These are phyloP conservation scores for Goniozus legneri DNA, from an alignment of 1,140 invertebrate species.

Conservation along the genomic window DNA sequence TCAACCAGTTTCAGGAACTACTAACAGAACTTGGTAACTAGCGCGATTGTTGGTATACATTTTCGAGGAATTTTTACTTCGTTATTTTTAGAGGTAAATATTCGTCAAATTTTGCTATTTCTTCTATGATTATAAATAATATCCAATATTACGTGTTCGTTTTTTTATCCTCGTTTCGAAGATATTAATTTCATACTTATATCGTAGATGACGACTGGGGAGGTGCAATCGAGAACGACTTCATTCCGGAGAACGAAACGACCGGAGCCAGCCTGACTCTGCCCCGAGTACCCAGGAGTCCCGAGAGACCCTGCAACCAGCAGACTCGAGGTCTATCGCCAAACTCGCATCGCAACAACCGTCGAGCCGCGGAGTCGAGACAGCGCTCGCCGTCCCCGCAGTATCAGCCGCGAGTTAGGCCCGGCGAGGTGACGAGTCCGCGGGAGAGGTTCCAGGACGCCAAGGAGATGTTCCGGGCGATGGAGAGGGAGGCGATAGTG, in stretches of 20 bases:
- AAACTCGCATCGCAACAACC: constrained; percentile 23
- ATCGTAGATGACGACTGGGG: constrained; percentile 52
- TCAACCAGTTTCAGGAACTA: too few relatives aligned
- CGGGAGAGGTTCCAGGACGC: constrained; percentile 78
- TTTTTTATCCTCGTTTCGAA: too few relatives aligned
- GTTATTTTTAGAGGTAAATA: background rate
- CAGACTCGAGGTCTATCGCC: constrained; percentile 34
- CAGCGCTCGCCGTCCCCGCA: constrained; percentile 56
- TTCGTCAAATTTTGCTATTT: background rate
- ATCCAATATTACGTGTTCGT: too few relatives aligned
- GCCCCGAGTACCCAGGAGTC: constrained; percentile 44
- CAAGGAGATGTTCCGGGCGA: constrained; percentile 75
- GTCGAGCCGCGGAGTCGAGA: constrained; percentile 47
- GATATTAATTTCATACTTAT: too few relatives aligned
- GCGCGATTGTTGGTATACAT: too few relatives aligned
- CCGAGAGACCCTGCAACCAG: constrained; percentile 35
- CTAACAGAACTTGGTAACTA: too few relatives aligned
- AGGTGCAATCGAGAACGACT: constrained; percentile 40
- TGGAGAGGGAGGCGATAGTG: constrained; percentile 67
- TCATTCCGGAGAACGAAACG: constrained; percentile 35
- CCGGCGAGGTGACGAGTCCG: constrained; percentile 51
- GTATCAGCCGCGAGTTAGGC: constrained; percentile 46
- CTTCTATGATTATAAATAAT: too few relatives aligned
- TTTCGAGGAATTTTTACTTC: constrained; percentile 3
- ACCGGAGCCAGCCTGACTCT: constrained; percentile 38